phyloP scores from a whole-genome alignment of 2,113 vertebrate genomes.

The Corapipo altera region DNA sequence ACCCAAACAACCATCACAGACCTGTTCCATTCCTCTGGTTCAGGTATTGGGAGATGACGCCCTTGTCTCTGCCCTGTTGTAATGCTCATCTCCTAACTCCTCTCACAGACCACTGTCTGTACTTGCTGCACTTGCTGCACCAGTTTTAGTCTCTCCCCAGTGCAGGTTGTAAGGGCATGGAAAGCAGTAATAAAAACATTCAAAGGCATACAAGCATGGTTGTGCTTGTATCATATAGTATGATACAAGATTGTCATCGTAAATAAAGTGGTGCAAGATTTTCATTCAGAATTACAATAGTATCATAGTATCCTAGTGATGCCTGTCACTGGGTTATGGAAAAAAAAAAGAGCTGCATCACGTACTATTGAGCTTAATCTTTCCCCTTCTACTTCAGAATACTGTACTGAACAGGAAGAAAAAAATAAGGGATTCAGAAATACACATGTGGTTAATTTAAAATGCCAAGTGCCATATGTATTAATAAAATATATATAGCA shows the following conservation, averaged over 20 bases:
- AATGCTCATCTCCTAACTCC: background rate
- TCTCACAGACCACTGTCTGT: background rate
- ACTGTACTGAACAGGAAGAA: background rate
- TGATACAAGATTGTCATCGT: background rate
- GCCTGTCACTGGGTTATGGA: background rate
- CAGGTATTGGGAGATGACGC: fast-evolving
- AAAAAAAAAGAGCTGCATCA: background rate
- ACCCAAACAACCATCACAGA: background rate
- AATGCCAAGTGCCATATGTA: background rate
- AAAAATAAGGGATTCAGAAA: background rate
- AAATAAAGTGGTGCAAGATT: background rate
- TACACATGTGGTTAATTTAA: background rate
- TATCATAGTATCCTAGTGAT: background rate
- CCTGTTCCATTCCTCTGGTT: background rate
- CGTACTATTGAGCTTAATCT: background rate
- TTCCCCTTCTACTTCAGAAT: background rate
- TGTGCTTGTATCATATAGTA: background rate
- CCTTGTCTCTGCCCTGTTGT: background rate
- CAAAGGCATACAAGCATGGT: background rate
- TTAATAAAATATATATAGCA: conserved; percentile 11
- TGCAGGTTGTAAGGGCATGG: background rate
- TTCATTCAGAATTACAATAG: background rate
- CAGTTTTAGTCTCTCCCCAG: background rate
- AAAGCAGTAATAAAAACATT: background rate
- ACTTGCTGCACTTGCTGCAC: background rate